Evolutionary conservation across 1,140 invertebrate genomes (phyloP).

Genomic region (Lysiphlebus fabarum): DNA sequence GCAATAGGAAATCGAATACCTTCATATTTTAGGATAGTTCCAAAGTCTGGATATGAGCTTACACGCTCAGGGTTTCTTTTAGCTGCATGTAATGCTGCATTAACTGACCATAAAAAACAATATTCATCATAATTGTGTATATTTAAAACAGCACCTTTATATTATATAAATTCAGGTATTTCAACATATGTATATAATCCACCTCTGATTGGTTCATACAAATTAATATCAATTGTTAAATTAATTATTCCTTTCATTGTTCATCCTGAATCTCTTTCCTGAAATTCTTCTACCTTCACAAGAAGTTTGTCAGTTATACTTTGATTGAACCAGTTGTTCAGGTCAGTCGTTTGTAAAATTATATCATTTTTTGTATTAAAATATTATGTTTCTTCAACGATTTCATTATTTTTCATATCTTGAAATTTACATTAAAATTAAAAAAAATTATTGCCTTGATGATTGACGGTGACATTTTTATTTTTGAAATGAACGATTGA

Average conservation of each 20-base stretch:
- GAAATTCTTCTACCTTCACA: slow-evolving; percentile 24
- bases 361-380: slow-evolving; percentile 24
- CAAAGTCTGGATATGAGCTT: slow-evolving; percentile 18
- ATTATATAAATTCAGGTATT: slow-evolving; percentile 22
- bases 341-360: slow-evolving; percentile 20
- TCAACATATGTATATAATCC: slow-evolving; percentile 24
- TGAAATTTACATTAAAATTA: slow-evolving; percentile 24
- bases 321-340: slow-evolving; percentile 18
- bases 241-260: slow-evolving; percentile 26
- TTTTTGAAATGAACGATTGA: too few relatives aligned
- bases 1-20: slow-evolving; percentile 26
- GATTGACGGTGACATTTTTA: too few relatives aligned
- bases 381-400: slow-evolving; percentile 17
- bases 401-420: slow-evolving; percentile 15
- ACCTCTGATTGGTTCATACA: slow-evolving; percentile 25
- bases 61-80: not conserved
- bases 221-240: slow-evolving; percentile 26
- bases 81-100: slow-evolving; percentile 16
- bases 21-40: slow-evolving; percentile 12
- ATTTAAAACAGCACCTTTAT: slow-evolving; percentile 28
- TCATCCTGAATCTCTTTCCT: slow-evolving; percentile 28
- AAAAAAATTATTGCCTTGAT: too few relatives aligned
- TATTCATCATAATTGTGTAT: slow-evolving; percentile 17
- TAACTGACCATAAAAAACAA: slow-evolving; percentile 24
- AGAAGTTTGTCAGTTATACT: slow-evolving; percentile 17